phyloP scores from a whole-genome alignment of 2,797 vertebrate species.

The Saxicola maurus region DNA sequence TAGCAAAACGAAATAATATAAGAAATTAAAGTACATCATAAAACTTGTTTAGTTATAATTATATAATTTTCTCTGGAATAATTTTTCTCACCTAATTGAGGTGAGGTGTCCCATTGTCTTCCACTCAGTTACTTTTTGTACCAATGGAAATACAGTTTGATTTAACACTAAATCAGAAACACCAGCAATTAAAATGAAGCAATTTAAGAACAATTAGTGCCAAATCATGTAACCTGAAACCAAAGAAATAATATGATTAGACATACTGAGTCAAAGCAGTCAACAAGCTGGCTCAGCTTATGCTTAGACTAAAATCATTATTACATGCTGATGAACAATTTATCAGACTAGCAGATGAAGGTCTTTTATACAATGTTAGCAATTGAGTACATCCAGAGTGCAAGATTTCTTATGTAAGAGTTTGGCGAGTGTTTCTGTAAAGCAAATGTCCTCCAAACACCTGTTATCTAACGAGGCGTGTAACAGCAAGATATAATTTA shows the following conservation, averaged over 20 bases:
- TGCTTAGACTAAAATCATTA: background rate
- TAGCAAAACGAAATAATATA: background rate
- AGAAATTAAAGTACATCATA: background rate
- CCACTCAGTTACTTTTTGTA: background rate
- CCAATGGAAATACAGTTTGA: background rate
- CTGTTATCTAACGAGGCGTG: background rate
- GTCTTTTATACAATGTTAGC: background rate
- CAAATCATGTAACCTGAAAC: background rate
- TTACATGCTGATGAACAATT: background rate
- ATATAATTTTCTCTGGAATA: background rate
- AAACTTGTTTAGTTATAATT: background rate
- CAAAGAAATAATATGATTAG: background rate
- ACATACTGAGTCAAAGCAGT: background rate
- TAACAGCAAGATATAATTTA: background rate
- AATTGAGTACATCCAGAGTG: background rate
- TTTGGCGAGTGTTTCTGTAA: background rate
- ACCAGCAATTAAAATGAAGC: background rate
- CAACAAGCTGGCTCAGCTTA: background rate
- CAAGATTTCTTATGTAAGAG: background rate
- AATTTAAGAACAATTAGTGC: conserved; percentile 1
- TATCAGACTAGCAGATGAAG: background rate
- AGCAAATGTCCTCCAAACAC: conserved; percentile 2
- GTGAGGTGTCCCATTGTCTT: background rate
- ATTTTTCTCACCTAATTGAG: background rate
- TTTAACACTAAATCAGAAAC: background rate